These are phyloP conservation scores for Nowickia ferox DNA, from an alignment of 2,888 invertebrate genomes.

Conservation along the genomic window DNA sequence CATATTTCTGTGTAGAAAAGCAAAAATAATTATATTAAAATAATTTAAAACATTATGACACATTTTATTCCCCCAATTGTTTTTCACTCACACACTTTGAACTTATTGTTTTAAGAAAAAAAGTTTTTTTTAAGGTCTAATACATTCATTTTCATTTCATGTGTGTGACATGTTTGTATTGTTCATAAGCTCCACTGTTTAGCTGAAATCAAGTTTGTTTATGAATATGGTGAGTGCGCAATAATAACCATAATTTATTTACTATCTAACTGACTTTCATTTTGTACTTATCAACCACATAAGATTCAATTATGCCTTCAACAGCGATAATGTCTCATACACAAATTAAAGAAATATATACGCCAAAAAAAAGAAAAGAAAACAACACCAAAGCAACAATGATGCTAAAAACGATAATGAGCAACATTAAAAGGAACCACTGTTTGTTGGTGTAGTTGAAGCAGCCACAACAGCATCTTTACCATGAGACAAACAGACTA, in stretches of 20 bases:
- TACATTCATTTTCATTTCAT: background rate
- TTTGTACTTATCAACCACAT: conserved; percentile 62
- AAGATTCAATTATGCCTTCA: conserved; percentile 65
- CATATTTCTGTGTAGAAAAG: too few species aligned
- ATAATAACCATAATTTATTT: conserved; percentile 41
- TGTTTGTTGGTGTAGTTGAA: background rate
- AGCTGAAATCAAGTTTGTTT: too few species aligned
- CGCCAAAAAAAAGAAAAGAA: background rate
- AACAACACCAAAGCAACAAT: background rate
- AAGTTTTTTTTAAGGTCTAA: background rate
- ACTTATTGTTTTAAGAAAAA: background rate
- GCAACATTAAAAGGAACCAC: conserved; percentile 22
- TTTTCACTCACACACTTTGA: too few species aligned
- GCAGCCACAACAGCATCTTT: background rate
- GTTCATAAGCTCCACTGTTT: conserved; percentile 7
- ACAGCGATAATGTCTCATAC: conserved; percentile 17
- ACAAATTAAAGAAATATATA: background rate
- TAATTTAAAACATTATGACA: too few species aligned
- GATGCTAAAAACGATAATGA: conserved; percentile 25
- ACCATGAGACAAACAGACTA: too few species aligned
- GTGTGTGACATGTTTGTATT: background rate
- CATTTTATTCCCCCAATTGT: too few species aligned
- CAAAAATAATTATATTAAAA: too few species aligned
- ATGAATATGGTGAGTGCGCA: background rate
- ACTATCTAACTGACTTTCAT: conserved; percentile 62